Evolutionary conservation across 92 coral and sea anemone species (phyloP), one percentile per base, ranked within the genome.

Genomic region (Blastomussa wellsi): DNA sequence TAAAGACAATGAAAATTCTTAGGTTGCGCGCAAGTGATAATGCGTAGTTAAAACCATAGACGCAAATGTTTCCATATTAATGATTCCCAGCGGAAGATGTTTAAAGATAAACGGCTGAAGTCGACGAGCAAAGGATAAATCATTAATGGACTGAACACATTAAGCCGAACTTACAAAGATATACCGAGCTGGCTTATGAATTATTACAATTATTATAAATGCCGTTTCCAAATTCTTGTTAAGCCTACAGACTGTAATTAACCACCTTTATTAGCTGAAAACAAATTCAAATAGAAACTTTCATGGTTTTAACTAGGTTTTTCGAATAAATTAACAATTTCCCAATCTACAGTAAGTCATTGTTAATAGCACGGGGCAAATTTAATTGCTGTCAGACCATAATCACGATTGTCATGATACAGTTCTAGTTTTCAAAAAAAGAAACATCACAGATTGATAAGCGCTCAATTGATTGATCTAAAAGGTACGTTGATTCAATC

Each of bases 11-110:
- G 87, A 57, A n/a, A 74, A 74, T 74, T 74, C 87, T 74, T 57
- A 20, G 29, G 64, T 74, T 68, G 29, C 64, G 32, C 64, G 87
- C 59, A 74, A 59, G 65, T 64, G 87, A 83, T 83, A 83, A 74
- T 62, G 12, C 10, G 35, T 42, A 2, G 68, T 70, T 10, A 82
- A 74, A 64, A 32, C 57, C 57, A 74, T 8, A 73, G 80, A 37
- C 79, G 22, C 94, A 88, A 91, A 84, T 91, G 94, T 91, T 88
- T 91, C 72, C 94, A 91, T 91, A 91, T 91, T 84, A 88, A 91
- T 87, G 53, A 76, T 91, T 91, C 94, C 90, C 94, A 91, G 73
- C 85, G 94, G 89, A 88, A 80, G 76, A 78, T 78, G 94, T 88
- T 88, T 84, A 71, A 83, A 88, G 94, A 91, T 91, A 91, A 91